These are phyloP conservation scores for Micromys minutus DNA, from an alignment of 2,113 vertebrate species.

Conservation along the genomic window DNA sequence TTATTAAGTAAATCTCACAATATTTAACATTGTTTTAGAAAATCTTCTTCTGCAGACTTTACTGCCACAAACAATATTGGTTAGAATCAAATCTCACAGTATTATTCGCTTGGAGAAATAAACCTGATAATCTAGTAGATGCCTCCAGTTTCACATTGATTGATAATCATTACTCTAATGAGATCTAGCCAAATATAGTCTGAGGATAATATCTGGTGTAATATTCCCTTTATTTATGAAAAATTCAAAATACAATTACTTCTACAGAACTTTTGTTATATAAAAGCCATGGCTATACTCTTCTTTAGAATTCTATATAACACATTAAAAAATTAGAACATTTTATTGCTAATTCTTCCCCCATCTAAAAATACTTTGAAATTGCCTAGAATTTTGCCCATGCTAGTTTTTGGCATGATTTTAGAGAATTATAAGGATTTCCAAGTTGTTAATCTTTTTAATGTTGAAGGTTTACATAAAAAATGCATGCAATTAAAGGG, in stretches of 20 bases:
- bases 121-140: conserved; percentile 49
- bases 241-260: conserved; percentile 32
- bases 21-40: conserved; percentile 38
- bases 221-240: conserved; percentile 15
- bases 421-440: not conserved
- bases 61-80: not conserved
- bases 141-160: conserved; percentile 40
- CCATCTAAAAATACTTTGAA: conserved; percentile 19
- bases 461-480: conserved; percentile 17
- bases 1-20: conserved; percentile 51
- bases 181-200: not conserved
- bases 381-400: not conserved
- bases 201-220: conserved; percentile 21
- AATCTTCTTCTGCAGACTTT: conserved; percentile 16
- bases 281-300: not conserved
- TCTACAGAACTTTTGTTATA: conserved; percentile 14
- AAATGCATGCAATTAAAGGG: not conserved
- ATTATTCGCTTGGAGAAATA: conserved; percentile 37
- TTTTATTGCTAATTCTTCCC: not conserved
- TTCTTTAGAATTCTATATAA: not conserved
- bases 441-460: not conserved
- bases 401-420: not conserved
- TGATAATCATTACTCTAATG: conserved; percentile 24
- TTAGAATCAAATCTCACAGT: conserved; percentile 3
- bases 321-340: not conserved